phyloP scores from a whole-genome alignment of 2,113 vertebrate species.

The Ptilorrhoa leucosticta region DNA sequence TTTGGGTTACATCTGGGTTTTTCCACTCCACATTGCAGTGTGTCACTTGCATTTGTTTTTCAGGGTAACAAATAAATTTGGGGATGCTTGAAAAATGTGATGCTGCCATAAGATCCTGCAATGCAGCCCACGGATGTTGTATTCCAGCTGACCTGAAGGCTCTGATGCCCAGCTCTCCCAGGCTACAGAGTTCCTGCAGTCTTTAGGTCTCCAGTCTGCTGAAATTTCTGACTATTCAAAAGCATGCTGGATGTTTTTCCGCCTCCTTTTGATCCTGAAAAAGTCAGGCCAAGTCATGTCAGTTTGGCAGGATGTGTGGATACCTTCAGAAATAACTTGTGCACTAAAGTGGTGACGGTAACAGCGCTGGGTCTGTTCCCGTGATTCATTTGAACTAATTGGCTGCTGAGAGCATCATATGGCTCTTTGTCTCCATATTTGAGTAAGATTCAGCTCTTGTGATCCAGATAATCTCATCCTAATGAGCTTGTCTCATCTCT shows the following conservation, averaged over 20 bases:
- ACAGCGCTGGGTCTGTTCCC: background rate
- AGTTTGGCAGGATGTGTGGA: background rate
- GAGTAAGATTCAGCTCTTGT: background rate
- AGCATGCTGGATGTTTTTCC: background rate
- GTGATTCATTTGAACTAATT: slow-evolving; percentile 5
- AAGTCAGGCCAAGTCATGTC: background rate
- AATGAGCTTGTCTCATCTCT: background rate
- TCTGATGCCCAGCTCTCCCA: background rate
- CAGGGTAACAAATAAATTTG: background rate
- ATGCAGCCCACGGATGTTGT: rapidly evolving
- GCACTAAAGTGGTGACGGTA: background rate
- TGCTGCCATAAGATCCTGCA: background rate
- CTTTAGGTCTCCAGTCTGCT: background rate
- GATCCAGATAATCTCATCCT: background rate
- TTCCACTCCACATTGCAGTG: background rate
- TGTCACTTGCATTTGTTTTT: background rate
- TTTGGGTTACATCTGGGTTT: background rate
- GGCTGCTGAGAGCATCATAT: background rate
- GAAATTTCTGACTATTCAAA: background rate
- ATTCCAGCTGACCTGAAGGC: background rate
- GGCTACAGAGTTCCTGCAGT: background rate
- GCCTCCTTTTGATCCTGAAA: background rate
- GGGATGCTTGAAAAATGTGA: background rate
- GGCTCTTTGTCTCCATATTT: background rate
- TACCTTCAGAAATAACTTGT: background rate